Percentiles rank a stretch among this genome's conserved stretches.
These are phyloP conservation scores for Pandemis corylana DNA, from an alignment of 2,888 invertebrate genomes.

Conservation along the genomic window DNA sequence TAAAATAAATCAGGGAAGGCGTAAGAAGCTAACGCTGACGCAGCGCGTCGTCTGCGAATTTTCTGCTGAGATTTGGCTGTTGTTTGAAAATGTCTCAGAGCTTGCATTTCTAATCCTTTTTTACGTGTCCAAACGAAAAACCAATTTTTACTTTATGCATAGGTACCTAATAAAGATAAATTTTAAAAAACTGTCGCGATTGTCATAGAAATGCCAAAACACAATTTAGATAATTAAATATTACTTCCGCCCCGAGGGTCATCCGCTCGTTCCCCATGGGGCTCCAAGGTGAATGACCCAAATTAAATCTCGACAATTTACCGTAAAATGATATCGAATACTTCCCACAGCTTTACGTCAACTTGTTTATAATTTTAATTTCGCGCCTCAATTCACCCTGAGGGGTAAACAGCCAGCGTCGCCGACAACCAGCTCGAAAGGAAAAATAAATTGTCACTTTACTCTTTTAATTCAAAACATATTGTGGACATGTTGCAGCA, in stretches of 20 bases:
- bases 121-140: no score
- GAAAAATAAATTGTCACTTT: constrained; percentile 17
- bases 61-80: neutral
- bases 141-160: no score
- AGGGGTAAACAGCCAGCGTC: neutral
- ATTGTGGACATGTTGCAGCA: constrained; percentile 4
- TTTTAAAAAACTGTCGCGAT: neutral
- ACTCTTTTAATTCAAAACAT: constrained; percentile 13
- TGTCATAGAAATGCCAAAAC: neutral
- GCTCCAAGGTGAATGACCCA: neutral
- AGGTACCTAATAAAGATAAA: no score
- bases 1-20: neutral
- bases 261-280: constrained; percentile 3
- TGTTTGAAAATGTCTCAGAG: no score
- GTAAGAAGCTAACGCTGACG: neutral
- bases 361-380: constrained; percentile 32
- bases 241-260: neutral
- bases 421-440: constrained; percentile 3
- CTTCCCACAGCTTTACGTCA: constrained; percentile 17
- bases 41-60: neutral
- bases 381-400: constrained; percentile 16
- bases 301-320: constrained; percentile 19
- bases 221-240: neutral
- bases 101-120: no score
- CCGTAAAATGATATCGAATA: constrained; percentile 1